Base-by-base conservation (phyloP, 2,797 vertebrate genomes). In the Sylvilagus floridanus region DNA sequence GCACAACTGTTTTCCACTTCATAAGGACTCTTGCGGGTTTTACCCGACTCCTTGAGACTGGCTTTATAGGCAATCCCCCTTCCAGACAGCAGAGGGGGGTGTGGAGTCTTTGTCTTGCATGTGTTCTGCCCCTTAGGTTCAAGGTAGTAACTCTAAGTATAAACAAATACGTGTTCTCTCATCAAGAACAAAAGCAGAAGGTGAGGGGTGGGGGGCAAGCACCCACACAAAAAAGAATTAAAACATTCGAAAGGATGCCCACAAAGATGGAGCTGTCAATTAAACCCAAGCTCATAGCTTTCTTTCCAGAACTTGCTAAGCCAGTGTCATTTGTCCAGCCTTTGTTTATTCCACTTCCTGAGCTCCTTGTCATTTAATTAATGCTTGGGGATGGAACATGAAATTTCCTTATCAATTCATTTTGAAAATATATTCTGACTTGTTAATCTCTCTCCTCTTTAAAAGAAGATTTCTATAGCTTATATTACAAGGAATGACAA, bases 381-480 rank as follows among this genome's bases (percentile, higher is more conserved):
- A 96, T 95, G 66, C 97, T 96, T 88, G 93, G 81, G 97, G 98
- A 97, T 94, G 86, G 91, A 98, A 97, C 94, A 94, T 63, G 42
- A 96, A 87, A 97, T 97, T 97, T 97, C 96, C 97, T 97, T 97
- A 98, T 97, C 94, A 96, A 95, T 50, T 96, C 82, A 96, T 96
- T 98, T 97, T 95, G 76, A 92, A 98, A 97, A 96, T 95, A 97
- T 97, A 98, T 97, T 97, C 96, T 97, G 78, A 94, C 95, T 98
- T 97, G 97, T 97, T 98, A 97, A 96, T 97, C 90, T 98, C 73
- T 89, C 57, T 82, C 87, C 96, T 96, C 95, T 96, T 96, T 96
- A 95, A 96, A 94, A 96, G 77, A 92, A 97, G 95, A 78, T 97
- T 98, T 97, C 96, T 97, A 88, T 89, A 97, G 95, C 84, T 97